phyloP scores from a whole-genome alignment of 2,113 vertebrate genomes.

The Puntigrus tetrazona region DNA sequence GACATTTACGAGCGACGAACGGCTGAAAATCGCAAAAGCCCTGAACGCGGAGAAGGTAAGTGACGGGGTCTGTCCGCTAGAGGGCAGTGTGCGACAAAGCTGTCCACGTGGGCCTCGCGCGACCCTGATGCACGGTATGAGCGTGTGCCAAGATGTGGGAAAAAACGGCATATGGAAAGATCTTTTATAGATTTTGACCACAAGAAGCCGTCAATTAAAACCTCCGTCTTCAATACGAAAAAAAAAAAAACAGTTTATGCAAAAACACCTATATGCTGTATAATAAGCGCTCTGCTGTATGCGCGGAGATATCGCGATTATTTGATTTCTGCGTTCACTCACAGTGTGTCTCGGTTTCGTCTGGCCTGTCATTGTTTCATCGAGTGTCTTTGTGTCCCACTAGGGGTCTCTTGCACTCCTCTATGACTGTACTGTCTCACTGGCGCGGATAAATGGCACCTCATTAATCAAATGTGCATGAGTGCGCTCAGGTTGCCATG shows the following conservation, averaged over 20 bases:
- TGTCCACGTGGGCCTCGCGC: background rate
- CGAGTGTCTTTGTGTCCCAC: slow-evolving; percentile 58
- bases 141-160: background rate
- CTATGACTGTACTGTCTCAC: slow-evolving; percentile 51
- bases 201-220: background rate
- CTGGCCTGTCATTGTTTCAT: slow-evolving; percentile 7
- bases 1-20: background rate
- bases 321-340: background rate
- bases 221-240: background rate
- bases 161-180: background rate
- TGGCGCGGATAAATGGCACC: slow-evolving; percentile 72
- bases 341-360: background rate
- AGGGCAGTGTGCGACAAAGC: slow-evolving; percentile 33
- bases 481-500: slow-evolving; percentile 80
- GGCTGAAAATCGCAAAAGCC: background rate
- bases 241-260: background rate
- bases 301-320: background rate
- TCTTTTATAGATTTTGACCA: background rate
- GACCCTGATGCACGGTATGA: background rate
- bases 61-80: slow-evolving; percentile 28
- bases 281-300: background rate
- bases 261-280: background rate
- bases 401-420: slow-evolving; percentile 72
- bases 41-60: background rate
- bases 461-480: slow-evolving; percentile 82